Base-by-base conservation (phyloP, 2,113 vertebrate species). In the Austrofundulus limnaeus region DNA sequence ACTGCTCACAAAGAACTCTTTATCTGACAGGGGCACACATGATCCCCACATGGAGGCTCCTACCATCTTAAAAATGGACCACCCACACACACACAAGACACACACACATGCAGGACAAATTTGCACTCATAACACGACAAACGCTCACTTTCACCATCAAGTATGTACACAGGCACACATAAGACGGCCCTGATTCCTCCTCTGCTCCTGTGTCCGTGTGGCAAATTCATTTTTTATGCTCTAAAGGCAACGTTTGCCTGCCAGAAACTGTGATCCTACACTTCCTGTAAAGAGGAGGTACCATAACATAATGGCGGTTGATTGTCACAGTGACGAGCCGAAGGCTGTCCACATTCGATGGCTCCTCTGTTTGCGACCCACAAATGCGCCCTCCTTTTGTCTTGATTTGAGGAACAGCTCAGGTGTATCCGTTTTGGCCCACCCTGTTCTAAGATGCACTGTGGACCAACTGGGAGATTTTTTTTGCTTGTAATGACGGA, bases 1-100 rank as follows among this genome's bases (percentile, higher is more conserved):
- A 86, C 75, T 88, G 85, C 66, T 81, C 66, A 90, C 85, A 90
- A 88, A 89, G 84, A 39, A 39, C 51, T 77, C 85, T 87, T 86
- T 88, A 85, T 88, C 60, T 59, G 20, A 51, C 46, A 55, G 59
- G 38, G 58, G 58, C 69, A 79, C 87, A 89, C 61, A 50, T 88
- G 85, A 88, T 65, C 53, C 65, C 73, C 87, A 87, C 86, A 91
- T 89, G 87, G 78, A 61, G 69, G 63, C 65, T 71, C 57, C 66
- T 61, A 70, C 62, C 46, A 34, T 83, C 69, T 60, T 64, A 58
- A 34, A 34, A 45, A 24, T 70, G 64, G 85, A 89, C 86, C 70
- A 69, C 67, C 56, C 52, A 64, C 52, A 55, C 57, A 43, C 57
- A 67, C 38, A 45, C 39, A 53, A 23, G 41, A 11, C 51, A 53